phyloP scores from a whole-genome alignment of 2,797 vertebrate genomes.

The Anniella stebbinsi region DNA sequence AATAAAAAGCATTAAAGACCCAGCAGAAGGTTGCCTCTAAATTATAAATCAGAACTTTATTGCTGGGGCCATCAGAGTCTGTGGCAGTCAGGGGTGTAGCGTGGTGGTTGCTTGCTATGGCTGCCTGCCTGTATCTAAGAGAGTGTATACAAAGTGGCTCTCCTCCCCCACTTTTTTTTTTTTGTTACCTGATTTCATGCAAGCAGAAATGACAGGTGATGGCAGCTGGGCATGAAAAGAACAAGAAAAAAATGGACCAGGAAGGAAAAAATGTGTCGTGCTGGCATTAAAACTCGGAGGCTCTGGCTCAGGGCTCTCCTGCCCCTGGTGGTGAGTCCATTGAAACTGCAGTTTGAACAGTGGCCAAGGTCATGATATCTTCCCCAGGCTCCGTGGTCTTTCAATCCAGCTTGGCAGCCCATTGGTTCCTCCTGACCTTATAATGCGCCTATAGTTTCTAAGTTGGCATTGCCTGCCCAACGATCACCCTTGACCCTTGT shows the following conservation, averaged over 20 bases:
- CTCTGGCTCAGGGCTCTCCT: background rate
- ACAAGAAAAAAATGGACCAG: background rate
- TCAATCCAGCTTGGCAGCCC: background rate
- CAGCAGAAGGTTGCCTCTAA: constrained; percentile 52
- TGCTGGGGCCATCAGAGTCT: constrained; percentile 19
- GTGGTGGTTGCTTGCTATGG: background rate
- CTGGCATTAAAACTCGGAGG: background rate
- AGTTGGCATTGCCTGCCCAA: background rate
- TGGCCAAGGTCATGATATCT: too few relatives aligned
- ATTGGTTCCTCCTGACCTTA: background rate
- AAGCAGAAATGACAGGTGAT: background rate
- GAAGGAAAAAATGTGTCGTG: background rate
- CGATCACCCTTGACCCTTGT: background rate
- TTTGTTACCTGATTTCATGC: too few relatives aligned
- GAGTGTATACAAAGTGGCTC: constrained; percentile 7
- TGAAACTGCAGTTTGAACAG: background rate
- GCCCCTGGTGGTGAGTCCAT: too few relatives aligned
- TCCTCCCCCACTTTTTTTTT: background rate
- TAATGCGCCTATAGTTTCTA: background rate
- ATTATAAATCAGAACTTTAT: constrained; percentile 59
- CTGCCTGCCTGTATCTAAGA: constrained; percentile 6
- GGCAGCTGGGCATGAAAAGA: background rate
- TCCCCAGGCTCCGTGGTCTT: background rate
- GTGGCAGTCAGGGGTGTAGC: constrained; percentile 3
- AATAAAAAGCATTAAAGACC: constrained; percentile 27